Evolutionary conservation across 1,140 invertebrate genomes (phyloP).

Genomic region (Melanaphis sacchari): DNA sequence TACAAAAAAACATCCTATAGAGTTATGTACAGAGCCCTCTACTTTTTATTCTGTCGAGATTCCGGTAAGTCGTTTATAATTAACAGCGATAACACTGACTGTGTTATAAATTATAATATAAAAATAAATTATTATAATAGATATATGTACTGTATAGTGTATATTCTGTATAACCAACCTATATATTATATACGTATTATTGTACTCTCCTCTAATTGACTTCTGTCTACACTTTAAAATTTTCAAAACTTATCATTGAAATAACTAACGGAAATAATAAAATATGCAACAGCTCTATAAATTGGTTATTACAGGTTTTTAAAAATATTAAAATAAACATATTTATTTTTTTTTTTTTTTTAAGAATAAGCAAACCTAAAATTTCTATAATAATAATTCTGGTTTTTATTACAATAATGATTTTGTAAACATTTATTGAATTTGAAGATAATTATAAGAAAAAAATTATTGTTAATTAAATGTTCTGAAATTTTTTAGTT

Average conservation of each 20-base stretch:
- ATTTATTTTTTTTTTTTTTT: not conserved
- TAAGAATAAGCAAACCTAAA: not conserved
- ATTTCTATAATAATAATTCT: not conserved
- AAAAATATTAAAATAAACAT: not conserved
- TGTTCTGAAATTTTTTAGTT: not conserved
- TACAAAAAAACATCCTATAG: not conserved
- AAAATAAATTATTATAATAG: not conserved
- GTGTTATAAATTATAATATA: not conserved
- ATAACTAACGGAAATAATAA: not conserved
- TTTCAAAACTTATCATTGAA: not conserved
- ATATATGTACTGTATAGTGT: not conserved
- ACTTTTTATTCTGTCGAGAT: constrained; percentile 52
- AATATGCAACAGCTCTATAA: not conserved
- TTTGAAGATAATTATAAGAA: not conserved
- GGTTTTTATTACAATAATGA: not conserved
- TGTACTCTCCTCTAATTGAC: not conserved
- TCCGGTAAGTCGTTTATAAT: constrained; percentile 41
- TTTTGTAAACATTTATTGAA: not conserved
- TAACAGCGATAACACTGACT: not conserved
- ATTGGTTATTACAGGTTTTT: not conserved
- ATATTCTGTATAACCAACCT: not conserved
- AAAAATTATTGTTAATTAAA: not conserved
- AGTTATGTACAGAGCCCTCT: constrained; percentile 55
- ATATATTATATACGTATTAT: too few relatives aligned
- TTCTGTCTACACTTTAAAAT: not conserved